Evolutionary conservation across 1,140 invertebrate genomes (phyloP).

Genomic region (Drosophila athabasca): DNA sequence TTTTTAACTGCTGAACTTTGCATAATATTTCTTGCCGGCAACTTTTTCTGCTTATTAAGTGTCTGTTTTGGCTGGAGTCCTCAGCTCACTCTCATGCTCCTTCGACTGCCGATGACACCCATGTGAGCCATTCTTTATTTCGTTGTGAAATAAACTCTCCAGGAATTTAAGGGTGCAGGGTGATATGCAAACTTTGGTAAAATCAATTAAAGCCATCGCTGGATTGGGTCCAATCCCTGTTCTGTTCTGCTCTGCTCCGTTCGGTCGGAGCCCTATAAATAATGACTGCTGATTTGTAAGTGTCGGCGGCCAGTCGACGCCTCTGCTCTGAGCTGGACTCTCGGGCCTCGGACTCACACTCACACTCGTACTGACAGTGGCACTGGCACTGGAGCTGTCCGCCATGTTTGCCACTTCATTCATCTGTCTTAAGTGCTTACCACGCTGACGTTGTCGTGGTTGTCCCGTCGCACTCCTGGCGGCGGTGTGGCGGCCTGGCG

Average conservation of each 20-base stretch:
- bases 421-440: conserved; percentile 78
- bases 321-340: conserved; percentile 37
- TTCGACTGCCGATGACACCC: conserved; percentile 40
- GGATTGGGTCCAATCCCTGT: no score
- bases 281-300: conserved; percentile 73
- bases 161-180: background rate
- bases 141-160: background rate
- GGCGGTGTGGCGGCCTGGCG: conserved; percentile 59
- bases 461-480: conserved; percentile 19
- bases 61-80: conserved; percentile 18
- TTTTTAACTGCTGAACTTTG: conserved; percentile 62
- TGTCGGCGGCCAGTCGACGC: conserved; percentile 63
- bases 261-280: conserved; percentile 51
- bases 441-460: conserved; percentile 35
- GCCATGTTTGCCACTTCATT: conserved; percentile 78
- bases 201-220: conserved; percentile 34
- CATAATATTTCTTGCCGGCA: conserved; percentile 29
- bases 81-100: conserved; percentile 5
- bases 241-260: background rate
- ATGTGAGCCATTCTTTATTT: conserved; percentile 27
- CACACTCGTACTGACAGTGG: no score
- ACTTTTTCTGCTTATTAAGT: conserved; percentile 41
- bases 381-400: conserved; percentile 46
- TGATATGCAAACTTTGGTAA: conserved; percentile 29
- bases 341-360: conserved; percentile 16